phyloP scores from a whole-genome alignment of 1,140 invertebrate species.

The Drosophila guanche region DNA sequence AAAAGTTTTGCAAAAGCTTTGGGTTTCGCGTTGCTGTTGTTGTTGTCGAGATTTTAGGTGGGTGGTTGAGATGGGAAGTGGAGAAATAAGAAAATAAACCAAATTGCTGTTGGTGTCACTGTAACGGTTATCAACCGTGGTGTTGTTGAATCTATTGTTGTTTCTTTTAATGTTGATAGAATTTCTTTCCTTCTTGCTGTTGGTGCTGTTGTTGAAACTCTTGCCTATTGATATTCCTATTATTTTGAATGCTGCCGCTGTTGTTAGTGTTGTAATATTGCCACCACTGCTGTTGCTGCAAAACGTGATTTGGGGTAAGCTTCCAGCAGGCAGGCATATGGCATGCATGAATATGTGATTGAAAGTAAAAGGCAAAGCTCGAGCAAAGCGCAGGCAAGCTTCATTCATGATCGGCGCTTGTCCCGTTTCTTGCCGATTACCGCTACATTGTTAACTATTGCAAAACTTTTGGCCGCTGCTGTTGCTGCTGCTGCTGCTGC shows the following conservation, averaged over 20 bases:
- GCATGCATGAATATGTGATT: slow-evolving; percentile 53
- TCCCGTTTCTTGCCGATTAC: slow-evolving; percentile 57
- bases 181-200: no score
- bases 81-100: not conserved
- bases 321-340: slow-evolving; percentile 33
- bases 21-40: slow-evolving; percentile 14
- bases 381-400: slow-evolving; percentile 70
- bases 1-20: slow-evolving; percentile 79
- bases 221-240: slow-evolving; percentile 4
- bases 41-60: slow-evolving; percentile 31
- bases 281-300: slow-evolving; percentile 30
- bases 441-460: slow-evolving; percentile 80
- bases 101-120: not conserved
- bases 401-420: slow-evolving; percentile 72
- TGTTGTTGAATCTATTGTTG: no score
- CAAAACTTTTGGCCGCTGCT: slow-evolving; percentile 56
- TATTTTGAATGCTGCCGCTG: slow-evolving; percentile 32
- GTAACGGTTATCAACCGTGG: no score
- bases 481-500: slow-evolving; percentile 17
- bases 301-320: slow-evolving; percentile 56
- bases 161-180: slow-evolving; percentile 27
- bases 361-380: slow-evolving; percentile 82
- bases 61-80: slow-evolving; percentile 16
- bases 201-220: no score
- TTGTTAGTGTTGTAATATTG: slow-evolving; percentile 35